A percentile compares a stretch with the other conserved stretches of the same genome.
phyloP scores from a whole-genome alignment of 2,797 vertebrate genomes.

The Darevskia mixta region DNA sequence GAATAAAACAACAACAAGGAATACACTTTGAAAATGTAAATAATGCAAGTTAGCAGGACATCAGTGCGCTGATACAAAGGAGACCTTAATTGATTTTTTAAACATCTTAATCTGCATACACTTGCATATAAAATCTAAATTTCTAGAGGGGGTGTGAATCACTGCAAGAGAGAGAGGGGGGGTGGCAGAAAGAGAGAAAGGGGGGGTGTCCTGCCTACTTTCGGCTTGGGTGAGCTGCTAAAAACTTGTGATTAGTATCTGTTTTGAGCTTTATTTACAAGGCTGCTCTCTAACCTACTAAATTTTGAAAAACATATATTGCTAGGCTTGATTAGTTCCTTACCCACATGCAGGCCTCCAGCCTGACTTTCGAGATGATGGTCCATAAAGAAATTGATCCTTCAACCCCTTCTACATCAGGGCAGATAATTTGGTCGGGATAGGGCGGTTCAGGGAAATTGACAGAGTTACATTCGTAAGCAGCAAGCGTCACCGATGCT shows the following conservation, averaged over 20 bases:
- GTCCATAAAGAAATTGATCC: slow-evolving; percentile 91
- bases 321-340: slow-evolving; percentile 68
- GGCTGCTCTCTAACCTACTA: not conserved
- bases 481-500: slow-evolving; percentile 96
- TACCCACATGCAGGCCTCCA: slow-evolving; percentile 99
- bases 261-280: not conserved
- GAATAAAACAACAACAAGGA: too few species aligned
- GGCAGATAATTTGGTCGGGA: slow-evolving; percentile 95
- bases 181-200: too few species aligned
- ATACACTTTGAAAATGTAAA: too few species aligned
- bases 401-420: slow-evolving; percentile 80
- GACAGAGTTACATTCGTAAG: slow-evolving; percentile 97
- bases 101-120: too few species aligned
- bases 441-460: slow-evolving; percentile 98
- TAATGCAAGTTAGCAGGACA: too few species aligned
- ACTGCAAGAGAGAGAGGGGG: too few species aligned
- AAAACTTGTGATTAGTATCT: not conserved
- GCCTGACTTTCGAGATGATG: slow-evolving; percentile 98
- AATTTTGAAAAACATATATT: not conserved
- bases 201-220: too few species aligned
- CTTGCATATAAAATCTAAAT: too few species aligned
- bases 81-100: too few species aligned
- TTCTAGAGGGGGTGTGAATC: too few species aligned
- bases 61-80: too few species aligned
- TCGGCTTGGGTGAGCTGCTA: not conserved